Conservation (phyloP, 37 sponge, comb jelly and placozoan genomes). For the Agelas oroides region DNA sequence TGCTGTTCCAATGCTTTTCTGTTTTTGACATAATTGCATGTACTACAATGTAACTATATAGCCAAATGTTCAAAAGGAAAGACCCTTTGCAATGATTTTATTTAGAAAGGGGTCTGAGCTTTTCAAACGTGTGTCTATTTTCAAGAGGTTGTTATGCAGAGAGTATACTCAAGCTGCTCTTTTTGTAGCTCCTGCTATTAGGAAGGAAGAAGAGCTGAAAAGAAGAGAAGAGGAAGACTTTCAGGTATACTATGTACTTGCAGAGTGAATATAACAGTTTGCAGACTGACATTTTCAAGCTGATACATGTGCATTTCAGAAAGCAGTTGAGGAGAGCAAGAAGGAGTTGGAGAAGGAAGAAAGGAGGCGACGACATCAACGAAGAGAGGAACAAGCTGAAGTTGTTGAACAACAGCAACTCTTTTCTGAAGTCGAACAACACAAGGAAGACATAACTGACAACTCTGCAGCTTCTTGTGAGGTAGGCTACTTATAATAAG, state of each 20-base stretch:
- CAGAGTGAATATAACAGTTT: no score
- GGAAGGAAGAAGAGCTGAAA: background rate
- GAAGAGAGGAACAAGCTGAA: background rate
- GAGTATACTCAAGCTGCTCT: background rate
- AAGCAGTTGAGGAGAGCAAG: constrained; percentile 21
- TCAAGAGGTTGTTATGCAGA: no score
- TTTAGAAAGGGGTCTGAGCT: no score
- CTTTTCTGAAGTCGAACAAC: background rate
- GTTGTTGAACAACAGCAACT: background rate
- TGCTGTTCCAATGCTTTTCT: no score
- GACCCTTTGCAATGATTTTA: no score
- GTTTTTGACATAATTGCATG: no score
- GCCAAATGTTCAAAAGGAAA: no score
- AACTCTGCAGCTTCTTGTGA: background rate
- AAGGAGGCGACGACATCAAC: background rate
- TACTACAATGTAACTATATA: no score
- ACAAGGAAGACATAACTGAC: background rate
- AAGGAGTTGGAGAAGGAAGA: constrained; percentile 24
- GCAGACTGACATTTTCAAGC: no score
- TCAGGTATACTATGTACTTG: background rate
- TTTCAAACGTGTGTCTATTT: no score
- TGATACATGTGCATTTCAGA: background rate
- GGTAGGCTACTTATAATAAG: no score
- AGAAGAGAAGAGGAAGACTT: constrained; percentile 22
- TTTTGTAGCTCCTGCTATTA: background rate